Evolutionary conservation across 1,140 invertebrate species (phyloP).

Genomic region (Drosophila nasuta): DNA sequence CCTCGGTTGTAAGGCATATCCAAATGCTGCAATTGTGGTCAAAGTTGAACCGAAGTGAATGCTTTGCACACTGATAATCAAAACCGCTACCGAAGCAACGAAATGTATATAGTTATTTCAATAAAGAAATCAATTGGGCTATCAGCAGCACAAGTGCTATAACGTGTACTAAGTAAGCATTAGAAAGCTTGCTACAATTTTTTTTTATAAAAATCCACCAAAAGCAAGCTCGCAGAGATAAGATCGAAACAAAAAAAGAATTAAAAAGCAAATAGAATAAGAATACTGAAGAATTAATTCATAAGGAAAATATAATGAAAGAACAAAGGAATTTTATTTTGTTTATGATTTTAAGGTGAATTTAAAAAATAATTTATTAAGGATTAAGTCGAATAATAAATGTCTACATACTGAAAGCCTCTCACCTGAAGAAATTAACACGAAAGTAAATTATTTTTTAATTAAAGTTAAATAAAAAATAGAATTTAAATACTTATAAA

Average conservation of each 20-base stretch:
- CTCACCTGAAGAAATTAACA: too few species aligned
- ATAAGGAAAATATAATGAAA: too few species aligned
- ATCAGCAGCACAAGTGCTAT: conserved; percentile 36
- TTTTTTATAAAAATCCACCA: background rate
- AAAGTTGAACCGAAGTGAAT: conserved; percentile 64
- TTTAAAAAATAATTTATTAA: too few species aligned
- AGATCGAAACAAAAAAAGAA: conserved; percentile 8
- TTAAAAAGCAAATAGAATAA: background rate
- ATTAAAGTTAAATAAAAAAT: too few species aligned
- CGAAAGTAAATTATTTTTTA: too few species aligned
- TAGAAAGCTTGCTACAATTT: conserved; percentile 9
- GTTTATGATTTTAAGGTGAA: too few species aligned
- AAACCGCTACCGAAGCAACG: conserved; percentile 27
- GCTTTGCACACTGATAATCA: conserved; percentile 35
- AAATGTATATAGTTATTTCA: conserved; percentile 37
- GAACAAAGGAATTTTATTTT: too few species aligned
- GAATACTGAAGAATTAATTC: background rate
- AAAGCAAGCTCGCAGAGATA: conserved; percentile 13
- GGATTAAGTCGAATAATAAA: too few species aligned
- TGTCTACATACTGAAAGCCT: too few species aligned
- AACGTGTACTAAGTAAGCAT: conserved; percentile 32
- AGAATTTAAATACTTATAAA: too few species aligned
- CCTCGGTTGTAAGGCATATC: conserved; percentile 53
- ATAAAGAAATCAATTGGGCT: conserved; percentile 52
- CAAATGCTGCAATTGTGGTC: conserved; percentile 67